A percentile compares a stretch with the other conserved stretches of the same genome.
These are phyloP conservation scores for Euwallacea similis DNA, from an alignment of 1,140 invertebrate genomes.

Conservation along the genomic window DNA sequence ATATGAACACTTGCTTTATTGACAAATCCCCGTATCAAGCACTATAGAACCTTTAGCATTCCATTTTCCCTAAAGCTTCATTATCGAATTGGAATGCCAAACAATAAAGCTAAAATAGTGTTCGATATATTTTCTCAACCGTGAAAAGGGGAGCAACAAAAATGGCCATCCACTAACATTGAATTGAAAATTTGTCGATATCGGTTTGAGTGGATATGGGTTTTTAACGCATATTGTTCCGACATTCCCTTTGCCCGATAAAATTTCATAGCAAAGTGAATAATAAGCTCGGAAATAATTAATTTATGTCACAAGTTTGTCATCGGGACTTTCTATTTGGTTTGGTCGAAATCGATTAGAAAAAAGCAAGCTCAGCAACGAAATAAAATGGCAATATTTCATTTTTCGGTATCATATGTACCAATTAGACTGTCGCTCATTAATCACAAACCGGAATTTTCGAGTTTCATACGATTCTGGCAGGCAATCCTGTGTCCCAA, in stretches of 20 bases:
- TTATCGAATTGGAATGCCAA: slow-evolving; percentile 6
- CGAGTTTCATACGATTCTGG: slow-evolving; percentile 24
- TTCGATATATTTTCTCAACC: slow-evolving; percentile 17
- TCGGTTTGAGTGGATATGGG: neutral
- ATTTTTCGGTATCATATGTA: slow-evolving; percentile 36
- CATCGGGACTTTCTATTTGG: neutral
- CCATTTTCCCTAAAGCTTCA: neutral
- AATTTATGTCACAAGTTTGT: too few species aligned
- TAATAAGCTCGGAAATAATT: too few species aligned
- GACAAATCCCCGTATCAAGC: too few species aligned
- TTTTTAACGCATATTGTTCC: neutral
- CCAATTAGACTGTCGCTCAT: slow-evolving; percentile 36
- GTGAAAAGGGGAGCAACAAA: slow-evolving; percentile 12
- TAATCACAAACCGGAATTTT: slow-evolving; percentile 36
- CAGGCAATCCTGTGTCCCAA: slow-evolving; percentile 19
- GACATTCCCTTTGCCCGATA: too few species aligned
- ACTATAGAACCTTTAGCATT: too few species aligned
- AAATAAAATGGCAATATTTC: slow-evolving; percentile 22
- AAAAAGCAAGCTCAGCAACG: slow-evolving; percentile 3
- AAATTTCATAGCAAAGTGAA: too few species aligned
- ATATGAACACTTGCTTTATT: too few species aligned
- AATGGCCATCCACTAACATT: slow-evolving; percentile 6
- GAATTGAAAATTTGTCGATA: slow-evolving; percentile 24
- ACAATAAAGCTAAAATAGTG: slow-evolving; percentile 21
- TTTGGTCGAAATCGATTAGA: slow-evolving; percentile 8